A percentile compares a stretch with the other conserved stretches of the same genome.
phyloP scores from a whole-genome alignment of 2,888 invertebrate species.

The Platypus cylindrus region DNA sequence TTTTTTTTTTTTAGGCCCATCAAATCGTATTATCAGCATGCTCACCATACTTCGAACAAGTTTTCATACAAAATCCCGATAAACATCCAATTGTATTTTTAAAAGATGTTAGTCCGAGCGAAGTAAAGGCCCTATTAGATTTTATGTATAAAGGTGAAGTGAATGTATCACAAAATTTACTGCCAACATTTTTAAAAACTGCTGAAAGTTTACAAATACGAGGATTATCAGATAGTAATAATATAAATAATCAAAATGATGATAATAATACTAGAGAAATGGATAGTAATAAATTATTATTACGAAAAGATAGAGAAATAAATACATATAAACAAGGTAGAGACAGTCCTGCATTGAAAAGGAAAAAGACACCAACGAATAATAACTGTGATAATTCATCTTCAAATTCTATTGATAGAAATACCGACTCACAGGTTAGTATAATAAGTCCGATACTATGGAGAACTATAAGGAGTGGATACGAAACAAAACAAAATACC shows the following conservation, averaged over 20 bases:
- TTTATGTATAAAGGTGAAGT: constrained; percentile 79
- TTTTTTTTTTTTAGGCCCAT: constrained; percentile 72
- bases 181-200: constrained; percentile 83
- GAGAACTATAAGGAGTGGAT: too few species aligned
- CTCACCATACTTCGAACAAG: constrained; percentile 87
- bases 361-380: constrained; percentile 49
- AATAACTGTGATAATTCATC: constrained; percentile 55
- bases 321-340: constrained; percentile 22
- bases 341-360: constrained; percentile 41
- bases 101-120: constrained; percentile 80
- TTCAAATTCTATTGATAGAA: constrained; percentile 49
- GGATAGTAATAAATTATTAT: constrained; percentile 10
- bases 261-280: constrained; percentile 27
- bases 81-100: constrained; percentile 87
- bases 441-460: too few species aligned
- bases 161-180: constrained; percentile 81
- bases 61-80: constrained; percentile 78
- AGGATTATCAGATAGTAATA: constrained; percentile 79
- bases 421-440: constrained; percentile 54
- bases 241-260: constrained; percentile 29
- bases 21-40: constrained; percentile 88
- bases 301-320: constrained; percentile 10
- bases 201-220: constrained; percentile 83
- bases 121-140: constrained; percentile 80
- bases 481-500: too few species aligned